These are phyloP conservation scores for Sinocyclocheilus rhinocerous DNA, from an alignment of 2,113 vertebrate genomes.

Conservation along the genomic window DNA sequence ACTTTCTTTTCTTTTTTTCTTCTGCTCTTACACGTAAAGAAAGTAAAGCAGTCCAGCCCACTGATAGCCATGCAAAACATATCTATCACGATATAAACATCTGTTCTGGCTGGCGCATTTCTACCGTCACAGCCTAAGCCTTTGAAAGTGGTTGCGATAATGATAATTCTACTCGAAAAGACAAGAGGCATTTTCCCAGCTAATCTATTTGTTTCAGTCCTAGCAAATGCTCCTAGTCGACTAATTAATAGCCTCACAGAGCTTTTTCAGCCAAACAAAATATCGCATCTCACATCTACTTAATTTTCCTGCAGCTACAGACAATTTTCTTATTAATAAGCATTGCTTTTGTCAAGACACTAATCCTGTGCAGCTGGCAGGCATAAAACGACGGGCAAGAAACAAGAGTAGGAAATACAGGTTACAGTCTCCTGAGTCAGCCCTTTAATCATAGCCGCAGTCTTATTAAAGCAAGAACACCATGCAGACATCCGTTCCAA, in stretches of 20 bases:
- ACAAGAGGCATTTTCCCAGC: conserved; percentile 37
- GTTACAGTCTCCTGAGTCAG: conserved; percentile 48
- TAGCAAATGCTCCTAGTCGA: conserved; percentile 28
- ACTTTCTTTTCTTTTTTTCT: background rate
- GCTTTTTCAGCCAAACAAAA: conserved; percentile 51
- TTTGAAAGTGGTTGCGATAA: conserved; percentile 40
- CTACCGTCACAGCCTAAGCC: background rate
- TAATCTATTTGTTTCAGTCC: conserved; percentile 50
- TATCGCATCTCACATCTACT: conserved; percentile 40
- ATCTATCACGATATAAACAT: background rate
- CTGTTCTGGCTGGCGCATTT: background rate
- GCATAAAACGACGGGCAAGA: conserved; percentile 16
- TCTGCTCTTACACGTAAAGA: background rate
- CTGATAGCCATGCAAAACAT: background rate
- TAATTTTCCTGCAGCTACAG: conserved; percentile 48
- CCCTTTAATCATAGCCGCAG: conserved; percentile 39
- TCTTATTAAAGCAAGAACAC: conserved; percentile 29
- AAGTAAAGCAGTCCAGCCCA: background rate
- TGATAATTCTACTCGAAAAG: conserved; percentile 40
- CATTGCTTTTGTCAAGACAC: conserved; percentile 51
- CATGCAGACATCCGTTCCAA: background rate
- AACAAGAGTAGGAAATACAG: conserved; percentile 44
- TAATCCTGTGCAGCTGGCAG: conserved; percentile 50
- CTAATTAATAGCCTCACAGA: conserved; percentile 53
- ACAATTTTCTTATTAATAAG: conserved; percentile 54